Base-by-base conservation (phyloP, 2,797 vertebrate genomes). In the Gastrophryne carolinensis region DNA sequence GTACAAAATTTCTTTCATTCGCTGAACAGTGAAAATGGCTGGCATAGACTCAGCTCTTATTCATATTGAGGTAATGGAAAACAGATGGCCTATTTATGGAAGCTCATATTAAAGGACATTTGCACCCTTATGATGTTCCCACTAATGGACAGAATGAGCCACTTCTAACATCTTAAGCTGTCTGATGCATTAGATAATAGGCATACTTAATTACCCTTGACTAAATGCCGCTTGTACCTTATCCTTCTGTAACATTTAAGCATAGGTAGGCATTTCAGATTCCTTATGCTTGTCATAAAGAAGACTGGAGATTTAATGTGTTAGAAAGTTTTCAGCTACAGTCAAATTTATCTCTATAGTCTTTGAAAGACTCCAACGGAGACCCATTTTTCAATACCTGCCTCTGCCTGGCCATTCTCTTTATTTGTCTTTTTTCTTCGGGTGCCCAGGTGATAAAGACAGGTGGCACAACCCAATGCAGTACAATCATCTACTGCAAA, bases 31-130 rank as follows among this genome's bases (percentile, higher is more conserved):
- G 19, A 15, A 78, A 81, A 79, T 78, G 19, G 80, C 10, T 82
- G 66, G 23, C 35, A 79, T 81, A 64, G 77, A 80, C 82, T 83
- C 49, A 73, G 50, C 63, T 71, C 41, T 75, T 80, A 67, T 79
- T 85, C 67, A 35, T 76, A 80, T 80, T 75, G 78, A 83, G 75
- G 52, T 86, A 83, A 86, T 79, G 71, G 74, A 83, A 86, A 87
- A 76, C 73, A 84, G 82, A 84, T 83, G 79, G 73, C 12, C 44
- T 80, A 53, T 83, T 85, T 84, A 80, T 68, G 63, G 66, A 83
- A 79, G 62, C 26, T 84, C 82, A 52, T 75, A 83, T 74, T 83
- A 84, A 82, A 82, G 76, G 68, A 78, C 74, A 83, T 80, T 82
- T 82, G 75, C 49, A 78, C 32, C 63, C 39, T 66, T 83, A 83